Conservation (phyloP, 2,113 vertebrate species). For the Ardeotis arabs region DNA sequence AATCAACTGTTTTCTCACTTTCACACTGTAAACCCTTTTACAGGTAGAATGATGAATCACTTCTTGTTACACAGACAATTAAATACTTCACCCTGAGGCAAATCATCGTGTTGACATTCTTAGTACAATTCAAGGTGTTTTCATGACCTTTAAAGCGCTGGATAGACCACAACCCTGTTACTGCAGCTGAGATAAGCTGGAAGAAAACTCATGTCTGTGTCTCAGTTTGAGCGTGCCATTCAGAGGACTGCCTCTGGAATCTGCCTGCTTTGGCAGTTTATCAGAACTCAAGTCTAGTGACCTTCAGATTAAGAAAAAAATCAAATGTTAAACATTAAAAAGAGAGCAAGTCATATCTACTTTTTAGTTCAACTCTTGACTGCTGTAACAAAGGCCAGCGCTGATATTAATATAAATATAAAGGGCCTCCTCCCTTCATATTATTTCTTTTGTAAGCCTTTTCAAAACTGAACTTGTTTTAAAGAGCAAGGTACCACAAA, state of each 20-base stretch:
- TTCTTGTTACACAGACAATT: slow-evolving; percentile 2
- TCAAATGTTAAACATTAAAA: background rate
- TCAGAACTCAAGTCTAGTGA: slow-evolving; percentile 17
- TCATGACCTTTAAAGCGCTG: slow-evolving; percentile 1
- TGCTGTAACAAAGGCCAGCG: background rate
- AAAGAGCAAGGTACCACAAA: background rate
- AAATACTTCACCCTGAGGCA: slow-evolving; percentile 16
- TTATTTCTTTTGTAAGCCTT: background rate
- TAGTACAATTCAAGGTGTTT: background rate
- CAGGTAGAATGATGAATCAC: background rate
- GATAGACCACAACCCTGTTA: background rate
- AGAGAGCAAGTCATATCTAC: background rate
- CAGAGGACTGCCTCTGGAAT: slow-evolving; percentile 3
- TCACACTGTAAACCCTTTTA: background rate
- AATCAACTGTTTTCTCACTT: background rate
- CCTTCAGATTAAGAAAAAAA: background rate
- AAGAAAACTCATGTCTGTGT: background rate
- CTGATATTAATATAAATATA: background rate
- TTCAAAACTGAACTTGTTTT: background rate
- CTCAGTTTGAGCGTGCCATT: background rate
- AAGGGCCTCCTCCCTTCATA: background rate
- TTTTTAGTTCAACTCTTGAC: background rate
- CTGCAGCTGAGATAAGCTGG: slow-evolving; percentile 7
- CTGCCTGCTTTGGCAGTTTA: background rate
- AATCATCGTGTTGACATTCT: background rate